Evolutionary conservation across 2,888 invertebrate species (phyloP).

Genomic region (Dugesia japonica): DNA sequence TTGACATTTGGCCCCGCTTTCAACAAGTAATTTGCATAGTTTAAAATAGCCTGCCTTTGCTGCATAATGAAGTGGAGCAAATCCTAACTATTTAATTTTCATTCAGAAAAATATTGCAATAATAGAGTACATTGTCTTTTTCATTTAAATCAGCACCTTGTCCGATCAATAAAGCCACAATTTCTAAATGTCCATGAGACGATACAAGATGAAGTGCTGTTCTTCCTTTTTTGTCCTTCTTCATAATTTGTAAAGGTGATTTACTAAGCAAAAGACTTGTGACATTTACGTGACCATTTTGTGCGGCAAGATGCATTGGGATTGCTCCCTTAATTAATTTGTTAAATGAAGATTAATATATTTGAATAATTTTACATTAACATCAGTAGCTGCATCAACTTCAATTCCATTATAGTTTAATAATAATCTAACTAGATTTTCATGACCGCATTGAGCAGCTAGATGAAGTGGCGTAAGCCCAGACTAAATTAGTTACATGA

Average conservation of each 20-base stretch:
- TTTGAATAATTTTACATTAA: slow-evolving; percentile 38
- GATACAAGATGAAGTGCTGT: slow-evolving; percentile 94
- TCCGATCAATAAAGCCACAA: slow-evolving; percentile 88
- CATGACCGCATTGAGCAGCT: slow-evolving; percentile 90
- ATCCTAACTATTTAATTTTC: background rate
- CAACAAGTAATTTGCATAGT: slow-evolving; percentile 78
- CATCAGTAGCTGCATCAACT: slow-evolving; percentile 65
- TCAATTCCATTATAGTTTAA: slow-evolving; percentile 91
- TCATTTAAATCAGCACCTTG: slow-evolving; percentile 97
- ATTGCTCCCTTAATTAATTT: slow-evolving; percentile 98
- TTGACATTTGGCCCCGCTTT: slow-evolving; percentile 84
- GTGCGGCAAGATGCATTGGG: slow-evolving; percentile 88
- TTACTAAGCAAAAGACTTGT: slow-evolving; percentile 85
- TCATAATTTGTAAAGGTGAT: slow-evolving; percentile 70
- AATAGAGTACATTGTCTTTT: slow-evolving; percentile 60
- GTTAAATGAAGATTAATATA: slow-evolving; percentile 42
- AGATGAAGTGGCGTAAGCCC: slow-evolving; percentile 91
- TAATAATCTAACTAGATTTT: slow-evolving; percentile 81
- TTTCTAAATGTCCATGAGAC: slow-evolving; percentile 86
- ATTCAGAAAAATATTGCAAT: background rate
- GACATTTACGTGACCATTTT: slow-evolving; percentile 87
- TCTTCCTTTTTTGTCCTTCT: slow-evolving; percentile 74
- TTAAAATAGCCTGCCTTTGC: slow-evolving; percentile 63
- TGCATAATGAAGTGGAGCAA: slow-evolving; percentile 46
- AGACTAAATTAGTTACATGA: slow-evolving; percentile 51